Evolutionary conservation across 2,888 invertebrate species (phyloP), one percentile per base, ranked within the genome.

Genomic region (Thymelicus sylvestris): DNA sequence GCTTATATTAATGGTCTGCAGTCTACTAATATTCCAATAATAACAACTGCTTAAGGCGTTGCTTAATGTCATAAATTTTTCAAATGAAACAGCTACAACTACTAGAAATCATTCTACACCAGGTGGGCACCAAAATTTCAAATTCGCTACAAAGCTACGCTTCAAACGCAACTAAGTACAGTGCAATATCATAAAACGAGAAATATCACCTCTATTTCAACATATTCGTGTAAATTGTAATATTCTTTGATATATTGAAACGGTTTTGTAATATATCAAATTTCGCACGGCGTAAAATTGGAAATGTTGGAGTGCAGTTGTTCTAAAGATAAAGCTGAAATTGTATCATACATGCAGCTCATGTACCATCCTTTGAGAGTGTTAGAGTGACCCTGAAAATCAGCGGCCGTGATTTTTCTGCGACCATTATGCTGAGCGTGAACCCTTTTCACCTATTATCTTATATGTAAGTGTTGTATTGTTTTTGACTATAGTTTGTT

Each of bases 231-330:
- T 24, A 57, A 55, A 66, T 55, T 57, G 66, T 66, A 59, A 66
- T 66, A 57, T 59, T 59, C 47, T 38, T 47, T 59, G 59, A 66
- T 59, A 59, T 66, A 66, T 66, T 44, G 59, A 59, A 65, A 66
- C 59, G 59, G 66, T 38, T 31, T 38, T 47, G 59, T 66, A 59
- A 59, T 66, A 59, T 66, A 66, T 66, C 59, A 66, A 66, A 59
- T 59, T 66, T 66, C 19, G 31, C 66, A 66, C 38, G 66, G 59
- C 59, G 47, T 12, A 59, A 59, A 66, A 66, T 66, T 66, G 57
- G 59, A 66, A 59, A 47, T 57, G 59, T 47, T 50, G 8, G 50
- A 50, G n/a, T 47, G 44, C 47, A 59, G 48, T 63, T 59, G 66
- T 66, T 59, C 66, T 24, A 66, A 57, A 44, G 55, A 66, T 19